Conservation (phyloP, 2,888 invertebrate species). For the Drosophila incognita region DNA sequence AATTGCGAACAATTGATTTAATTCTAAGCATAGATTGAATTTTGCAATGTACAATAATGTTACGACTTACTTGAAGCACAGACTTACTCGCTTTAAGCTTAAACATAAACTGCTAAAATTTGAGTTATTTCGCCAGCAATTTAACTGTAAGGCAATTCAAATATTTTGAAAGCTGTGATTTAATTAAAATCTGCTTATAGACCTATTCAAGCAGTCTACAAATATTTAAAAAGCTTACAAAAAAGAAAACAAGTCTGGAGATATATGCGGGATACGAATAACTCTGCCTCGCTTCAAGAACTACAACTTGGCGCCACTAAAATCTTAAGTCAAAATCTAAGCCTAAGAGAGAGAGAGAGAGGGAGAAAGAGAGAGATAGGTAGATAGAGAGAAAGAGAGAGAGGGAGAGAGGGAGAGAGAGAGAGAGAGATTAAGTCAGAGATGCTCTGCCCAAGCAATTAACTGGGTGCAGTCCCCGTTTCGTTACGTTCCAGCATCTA, state of each 20-base stretch:
- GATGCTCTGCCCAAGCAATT: constrained; percentile 66
- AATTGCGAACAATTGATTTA: too few species aligned
- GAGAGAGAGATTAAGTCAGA: constrained; percentile 40
- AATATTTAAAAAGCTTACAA: not conserved
- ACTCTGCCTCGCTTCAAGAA: not conserved
- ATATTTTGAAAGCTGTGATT: not conserved
- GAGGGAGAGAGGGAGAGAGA: not conserved
- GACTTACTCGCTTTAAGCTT: not conserved
- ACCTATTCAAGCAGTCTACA: not conserved
- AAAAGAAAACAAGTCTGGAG: too few species aligned
- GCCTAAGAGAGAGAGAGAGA: not conserved
- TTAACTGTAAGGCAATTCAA: not conserved
- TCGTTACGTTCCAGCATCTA: constrained; percentile 25
- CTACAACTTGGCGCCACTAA: not conserved
- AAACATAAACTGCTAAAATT: not conserved
- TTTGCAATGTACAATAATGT: too few species aligned
- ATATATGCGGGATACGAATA: not conserved
- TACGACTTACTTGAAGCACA: too few species aligned
- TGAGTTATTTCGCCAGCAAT: not conserved
- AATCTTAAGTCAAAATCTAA: not conserved
- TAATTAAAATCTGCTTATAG: not conserved
- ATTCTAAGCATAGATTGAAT: too few species aligned
- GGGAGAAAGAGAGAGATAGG: not conserved
- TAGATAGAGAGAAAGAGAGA: not conserved
- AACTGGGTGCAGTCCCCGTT: constrained; percentile 48